A percentile compares a stretch with the other conserved stretches of the same genome.
Conservation (phyloP, 2,888 invertebrate genomes). For the Sympetrum striolatum region DNA sequence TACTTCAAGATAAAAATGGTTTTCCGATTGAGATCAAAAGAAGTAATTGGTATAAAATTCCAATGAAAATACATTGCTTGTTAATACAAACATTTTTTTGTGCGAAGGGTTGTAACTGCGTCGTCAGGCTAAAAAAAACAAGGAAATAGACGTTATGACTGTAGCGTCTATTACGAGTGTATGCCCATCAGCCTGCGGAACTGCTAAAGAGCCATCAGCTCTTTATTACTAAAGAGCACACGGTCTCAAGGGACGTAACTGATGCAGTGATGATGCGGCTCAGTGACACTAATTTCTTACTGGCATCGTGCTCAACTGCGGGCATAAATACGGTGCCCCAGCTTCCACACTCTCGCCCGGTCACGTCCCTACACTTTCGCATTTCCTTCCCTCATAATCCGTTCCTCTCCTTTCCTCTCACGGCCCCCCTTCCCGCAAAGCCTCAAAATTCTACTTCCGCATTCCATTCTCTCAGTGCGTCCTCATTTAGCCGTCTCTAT, state of each 20-base stretch:
- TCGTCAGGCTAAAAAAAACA: not conserved
- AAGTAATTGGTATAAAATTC: too few relatives aligned
- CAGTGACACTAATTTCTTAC: too few relatives aligned
- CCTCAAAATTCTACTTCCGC: not conserved
- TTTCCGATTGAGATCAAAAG: too few relatives aligned
- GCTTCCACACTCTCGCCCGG: not conserved
- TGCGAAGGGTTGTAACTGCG: too few relatives aligned
- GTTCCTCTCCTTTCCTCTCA: not conserved
- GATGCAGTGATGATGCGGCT: too few relatives aligned
- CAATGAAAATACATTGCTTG: too few relatives aligned
- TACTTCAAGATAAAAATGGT: too few relatives aligned
- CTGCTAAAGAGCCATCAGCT: not conserved
- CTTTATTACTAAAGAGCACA: too few relatives aligned
- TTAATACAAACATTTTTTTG: too few relatives aligned
- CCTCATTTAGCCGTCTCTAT: not conserved
- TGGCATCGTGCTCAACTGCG: not conserved
- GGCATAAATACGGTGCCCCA: not conserved
- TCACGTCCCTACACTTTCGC: not conserved
- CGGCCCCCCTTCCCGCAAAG: not conserved
- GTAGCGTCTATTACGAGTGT: too few relatives aligned
- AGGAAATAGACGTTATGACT: not conserved
- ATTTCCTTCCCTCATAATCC: not conserved
- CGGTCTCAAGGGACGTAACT: too few relatives aligned
- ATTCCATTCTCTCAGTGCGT: not conserved
- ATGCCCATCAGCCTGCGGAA: not conserved